phyloP scores from a whole-genome alignment of 2,888 invertebrate genomes.

The Drosophila limbata region DNA sequence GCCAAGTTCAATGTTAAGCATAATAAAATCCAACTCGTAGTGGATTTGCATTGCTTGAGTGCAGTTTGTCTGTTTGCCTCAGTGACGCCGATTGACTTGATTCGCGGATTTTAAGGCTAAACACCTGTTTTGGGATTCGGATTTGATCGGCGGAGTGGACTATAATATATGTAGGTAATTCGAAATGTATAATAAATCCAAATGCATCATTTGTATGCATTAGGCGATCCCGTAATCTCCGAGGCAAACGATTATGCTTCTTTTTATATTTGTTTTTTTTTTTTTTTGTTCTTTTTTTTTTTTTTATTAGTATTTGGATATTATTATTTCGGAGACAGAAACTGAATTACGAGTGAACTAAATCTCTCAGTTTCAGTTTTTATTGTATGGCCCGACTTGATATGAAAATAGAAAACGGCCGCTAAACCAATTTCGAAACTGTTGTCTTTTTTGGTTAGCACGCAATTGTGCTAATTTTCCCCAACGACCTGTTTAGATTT shows the following conservation, averaged over 20 bases:
- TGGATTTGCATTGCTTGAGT: constrained; percentile 4
- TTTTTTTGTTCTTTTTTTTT: constrained; percentile 1
- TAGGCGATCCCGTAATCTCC: constrained; percentile 7
- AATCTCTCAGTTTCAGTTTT: constrained; percentile 15
- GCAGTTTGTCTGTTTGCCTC: constrained; percentile 25
- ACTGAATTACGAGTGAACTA: constrained; percentile 14
- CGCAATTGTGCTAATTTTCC: constrained; percentile 70
- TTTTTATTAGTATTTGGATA: constrained; percentile 5
- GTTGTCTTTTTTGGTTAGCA: constrained; percentile 65
- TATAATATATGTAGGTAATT: neutral
- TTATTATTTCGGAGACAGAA: constrained; percentile 8
- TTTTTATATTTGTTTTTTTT: neutral
- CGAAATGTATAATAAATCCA: constrained; percentile 19
- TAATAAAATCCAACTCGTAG: constrained; percentile 12
- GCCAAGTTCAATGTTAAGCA: constrained; percentile 43
- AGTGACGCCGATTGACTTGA: constrained; percentile 16
- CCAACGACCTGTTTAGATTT: constrained; percentile 47
- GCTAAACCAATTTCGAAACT: constrained; percentile 55
- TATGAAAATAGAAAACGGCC: constrained; percentile 48
- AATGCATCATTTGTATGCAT: constrained; percentile 51
- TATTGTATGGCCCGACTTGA: constrained; percentile 15
- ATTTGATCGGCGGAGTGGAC: neutral
- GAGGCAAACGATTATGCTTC: constrained; percentile 13
- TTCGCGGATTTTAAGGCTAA: constrained; percentile 2
- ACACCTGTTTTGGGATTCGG: constrained; percentile 7